Conservation (phyloP, 2,797 vertebrate species). For the Sylvia borin region DNA sequence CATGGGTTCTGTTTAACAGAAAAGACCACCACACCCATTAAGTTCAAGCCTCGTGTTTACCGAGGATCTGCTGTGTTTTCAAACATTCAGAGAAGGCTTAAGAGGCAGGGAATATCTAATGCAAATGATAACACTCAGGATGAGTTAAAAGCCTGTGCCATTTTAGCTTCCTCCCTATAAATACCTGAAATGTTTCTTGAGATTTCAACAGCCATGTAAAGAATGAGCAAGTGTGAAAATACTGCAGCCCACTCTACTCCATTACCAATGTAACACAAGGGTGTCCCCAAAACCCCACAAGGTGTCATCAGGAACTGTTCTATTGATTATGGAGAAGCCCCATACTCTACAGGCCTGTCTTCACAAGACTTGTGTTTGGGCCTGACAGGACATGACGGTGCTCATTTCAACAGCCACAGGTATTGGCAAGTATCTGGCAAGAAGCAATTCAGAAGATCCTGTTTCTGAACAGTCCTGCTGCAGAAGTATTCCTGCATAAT, state of each 20-base stretch:
- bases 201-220: background rate
- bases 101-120: background rate
- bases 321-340: background rate
- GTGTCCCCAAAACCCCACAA: background rate
- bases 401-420: background rate
- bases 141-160: background rate
- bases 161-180: background rate
- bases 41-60: background rate
- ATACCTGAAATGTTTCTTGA: background rate
- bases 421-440: background rate
- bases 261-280: background rate
- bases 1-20: background rate
- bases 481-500: background rate
- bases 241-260: fast-evolving
- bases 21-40: background rate
- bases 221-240: background rate
- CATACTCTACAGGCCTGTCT: background rate
- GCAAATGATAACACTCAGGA: background rate
- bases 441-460: background rate
- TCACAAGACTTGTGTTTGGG: background rate
- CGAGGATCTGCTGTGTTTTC: background rate
- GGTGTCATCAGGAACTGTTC: background rate
- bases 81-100: background rate
- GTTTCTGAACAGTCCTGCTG: background rate
- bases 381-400: background rate